Evolutionary conservation across 1,140 invertebrate species (phyloP), one percentile per base, ranked within the genome.

Genomic region (Bombus impatiens): DNA sequence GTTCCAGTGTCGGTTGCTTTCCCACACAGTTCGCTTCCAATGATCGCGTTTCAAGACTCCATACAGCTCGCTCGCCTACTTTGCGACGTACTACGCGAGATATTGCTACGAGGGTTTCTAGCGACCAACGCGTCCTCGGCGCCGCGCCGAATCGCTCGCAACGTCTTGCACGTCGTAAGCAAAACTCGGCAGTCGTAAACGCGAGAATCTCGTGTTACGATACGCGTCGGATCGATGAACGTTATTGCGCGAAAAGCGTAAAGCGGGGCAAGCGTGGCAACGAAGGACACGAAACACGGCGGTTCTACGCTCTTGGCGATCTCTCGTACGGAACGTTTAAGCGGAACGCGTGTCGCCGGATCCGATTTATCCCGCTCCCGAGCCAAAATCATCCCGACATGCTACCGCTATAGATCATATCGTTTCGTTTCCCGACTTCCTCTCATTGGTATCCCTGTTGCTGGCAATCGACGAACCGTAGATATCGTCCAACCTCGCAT

Each of bases 361-460:
- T 84, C 92, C 84, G 92, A 94, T 94, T 94, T 93, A 93, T 91
- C 91, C 90, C 70, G 79, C 81, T 44, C n/a, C 75, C 32, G 5
- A 80, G 86, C 88, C 91, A 92, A 92, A 94, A 94, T 94, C 93
- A 94, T 93, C 90, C 86, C 91, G 87, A 79, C 79, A 82, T 86
- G 89, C 91, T 76, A 88, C 88, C 92, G 71, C 92, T 91, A 91
- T 94, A 94, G 91, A 95, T 94, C 94, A 94, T 94, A 94, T 94
- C 93, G 89, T 88, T 91, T 85, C 81, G 89, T 88, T 93, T 93
- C 90, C 93, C 92, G 92, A 84, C 89, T 86, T 78, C 82, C 85
- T 78, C 86, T 81, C 89, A 72, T 88, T 67, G 86, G 78, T 78
- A 85, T 76, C 77, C 88, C 87, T 74, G 84, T 89, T 68, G 83